These are phyloP conservation scores for Heliconius erato DNA, from an alignment of 2,888 invertebrate species.

Conservation along the genomic window DNA sequence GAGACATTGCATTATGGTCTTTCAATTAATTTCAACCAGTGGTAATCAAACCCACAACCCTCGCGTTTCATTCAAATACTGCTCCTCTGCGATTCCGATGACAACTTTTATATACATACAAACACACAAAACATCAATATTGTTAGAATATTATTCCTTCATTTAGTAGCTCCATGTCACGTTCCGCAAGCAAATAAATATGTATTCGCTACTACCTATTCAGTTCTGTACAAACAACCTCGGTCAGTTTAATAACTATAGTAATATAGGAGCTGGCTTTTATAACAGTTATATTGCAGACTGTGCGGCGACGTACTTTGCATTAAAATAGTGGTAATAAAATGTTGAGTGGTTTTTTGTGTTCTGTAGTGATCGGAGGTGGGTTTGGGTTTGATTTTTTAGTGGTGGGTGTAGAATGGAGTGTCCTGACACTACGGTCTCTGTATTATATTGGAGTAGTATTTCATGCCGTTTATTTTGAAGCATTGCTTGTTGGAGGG, in stretches of 20 bases:
- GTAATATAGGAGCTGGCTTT: slow-evolving; percentile 46
- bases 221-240: slow-evolving; percentile 61
- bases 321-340: slow-evolving; percentile 7
- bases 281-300: slow-evolving; percentile 12
- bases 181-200: slow-evolving; percentile 55
- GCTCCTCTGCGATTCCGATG: background rate
- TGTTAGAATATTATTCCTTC: background rate
- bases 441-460: background rate
- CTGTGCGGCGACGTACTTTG: slow-evolving; percentile 9
- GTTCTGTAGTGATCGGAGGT: background rate
- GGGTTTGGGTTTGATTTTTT: background rate
- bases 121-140: too few species aligned
- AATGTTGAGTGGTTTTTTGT: slow-evolving; percentile 3
- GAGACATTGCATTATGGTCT: too few species aligned
- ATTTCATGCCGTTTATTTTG: background rate
- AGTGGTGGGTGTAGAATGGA: background rate
- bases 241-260: slow-evolving; percentile 52
- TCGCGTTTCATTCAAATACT: background rate
- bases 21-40: too few species aligned
- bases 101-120: background rate
- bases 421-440: background rate
- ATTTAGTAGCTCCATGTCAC: slow-evolving; percentile 50
- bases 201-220: slow-evolving; percentile 33
- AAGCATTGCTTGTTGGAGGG: background rate
- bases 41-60: background rate